These are phyloP conservation scores for Trachythela sp. DNA, from an alignment of 64 coral and sea anemone genomes.

Conservation along the genomic window DNA sequence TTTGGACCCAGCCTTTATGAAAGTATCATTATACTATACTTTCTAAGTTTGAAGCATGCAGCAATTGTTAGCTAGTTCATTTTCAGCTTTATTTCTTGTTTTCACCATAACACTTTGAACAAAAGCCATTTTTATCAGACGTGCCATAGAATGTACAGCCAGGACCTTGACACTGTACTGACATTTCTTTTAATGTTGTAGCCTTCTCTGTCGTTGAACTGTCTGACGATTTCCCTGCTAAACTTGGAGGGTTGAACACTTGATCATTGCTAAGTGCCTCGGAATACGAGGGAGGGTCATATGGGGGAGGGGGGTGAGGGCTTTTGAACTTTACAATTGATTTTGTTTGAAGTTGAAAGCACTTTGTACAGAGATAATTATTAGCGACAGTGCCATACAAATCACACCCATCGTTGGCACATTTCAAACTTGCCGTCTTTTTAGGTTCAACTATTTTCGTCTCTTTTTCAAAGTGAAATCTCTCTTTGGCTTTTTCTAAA, in stretches of 20 bases:
- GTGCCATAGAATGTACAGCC: constrained; percentile 11
- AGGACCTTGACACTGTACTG: neutral
- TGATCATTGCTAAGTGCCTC: neutral
- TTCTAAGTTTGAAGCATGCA: too few relatives aligned
- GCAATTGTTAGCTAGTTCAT: too few relatives aligned
- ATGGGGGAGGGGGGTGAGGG: neutral
- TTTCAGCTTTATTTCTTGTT: neutral
- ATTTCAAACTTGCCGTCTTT: constrained; percentile 15
- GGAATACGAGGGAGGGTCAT: neutral
- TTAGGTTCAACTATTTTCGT: constrained; percentile 26
- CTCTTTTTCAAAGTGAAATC: constrained; percentile 82
- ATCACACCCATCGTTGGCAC: constrained; percentile 64
- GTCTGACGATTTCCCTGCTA: neutral
- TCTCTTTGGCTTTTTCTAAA: constrained; percentile 61
- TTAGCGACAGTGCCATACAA: constrained; percentile 73
- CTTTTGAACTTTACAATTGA: constrained; percentile 41
- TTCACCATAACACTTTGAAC: constrained; percentile 2
- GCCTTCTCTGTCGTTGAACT: neutral
- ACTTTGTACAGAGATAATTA: constrained; percentile 84
- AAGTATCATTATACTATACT: too few relatives aligned
- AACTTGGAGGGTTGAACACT: neutral
- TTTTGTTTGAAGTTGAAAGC: constrained; percentile 73
- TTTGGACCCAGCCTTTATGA: too few relatives aligned
- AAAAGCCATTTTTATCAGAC: neutral
- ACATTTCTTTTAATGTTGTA: neutral